phyloP scores from a whole-genome alignment of 2,888 invertebrate species.

The Melieria omissa region DNA sequence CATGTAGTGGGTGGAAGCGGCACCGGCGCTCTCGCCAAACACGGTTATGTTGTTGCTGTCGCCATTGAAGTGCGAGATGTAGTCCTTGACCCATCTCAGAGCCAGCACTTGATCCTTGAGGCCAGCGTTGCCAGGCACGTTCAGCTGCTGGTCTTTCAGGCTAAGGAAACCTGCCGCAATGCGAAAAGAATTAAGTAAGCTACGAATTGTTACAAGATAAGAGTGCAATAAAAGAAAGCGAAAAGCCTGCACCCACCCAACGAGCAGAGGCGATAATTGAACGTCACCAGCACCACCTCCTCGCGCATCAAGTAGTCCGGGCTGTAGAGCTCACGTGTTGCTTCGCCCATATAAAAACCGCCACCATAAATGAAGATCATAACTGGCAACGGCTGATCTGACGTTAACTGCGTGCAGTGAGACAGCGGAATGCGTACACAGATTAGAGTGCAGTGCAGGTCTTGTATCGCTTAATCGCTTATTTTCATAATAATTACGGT shows the following conservation, averaged over 20 bases:
- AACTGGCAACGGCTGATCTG: constrained; percentile 56
- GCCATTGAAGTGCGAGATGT: constrained; percentile 68
- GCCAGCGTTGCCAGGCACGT: constrained; percentile 69
- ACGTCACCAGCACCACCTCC: constrained; percentile 66
- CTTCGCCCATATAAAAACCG: constrained; percentile 65
- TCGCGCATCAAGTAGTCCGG: constrained; percentile 67
- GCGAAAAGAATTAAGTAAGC: background rate
- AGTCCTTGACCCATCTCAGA: constrained; percentile 68
- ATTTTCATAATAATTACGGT: constrained; percentile 45
- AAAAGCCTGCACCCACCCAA: constrained; percentile 53
- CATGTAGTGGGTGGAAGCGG: constrained; percentile 67
- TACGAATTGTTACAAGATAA: background rate
- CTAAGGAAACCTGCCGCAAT: constrained; percentile 66
- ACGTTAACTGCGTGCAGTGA: constrained; percentile 44
- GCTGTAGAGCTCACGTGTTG: constrained; percentile 56
- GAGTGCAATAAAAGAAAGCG: no score
- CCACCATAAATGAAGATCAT: constrained; percentile 69
- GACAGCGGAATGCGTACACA: constrained; percentile 1
- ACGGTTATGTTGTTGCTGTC: constrained; percentile 68
- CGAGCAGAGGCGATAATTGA: constrained; percentile 68
- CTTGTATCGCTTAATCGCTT: background rate
- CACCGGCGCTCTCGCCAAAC: constrained; percentile 70
- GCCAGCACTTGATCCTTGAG: constrained; percentile 69
- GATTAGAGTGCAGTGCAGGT: background rate
- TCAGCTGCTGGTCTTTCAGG: constrained; percentile 66